Conservation (phyloP, 2,888 invertebrate species). For the Protula sp. region DNA sequence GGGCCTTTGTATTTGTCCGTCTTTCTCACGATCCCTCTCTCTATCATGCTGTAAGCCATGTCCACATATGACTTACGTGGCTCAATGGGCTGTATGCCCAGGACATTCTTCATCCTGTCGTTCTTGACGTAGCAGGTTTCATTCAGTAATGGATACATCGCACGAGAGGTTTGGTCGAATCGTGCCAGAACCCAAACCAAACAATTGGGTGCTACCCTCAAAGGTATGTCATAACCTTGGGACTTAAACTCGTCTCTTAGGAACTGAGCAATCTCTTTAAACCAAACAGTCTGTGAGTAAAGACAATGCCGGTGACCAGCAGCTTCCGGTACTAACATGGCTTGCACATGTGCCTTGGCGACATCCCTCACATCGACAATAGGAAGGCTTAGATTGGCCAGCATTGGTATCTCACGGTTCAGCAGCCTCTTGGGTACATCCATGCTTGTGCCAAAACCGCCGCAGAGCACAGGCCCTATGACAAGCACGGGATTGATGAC, state of each 20-base stretch:
- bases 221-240: slow-evolving; percentile 53
- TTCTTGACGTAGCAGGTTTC: slow-evolving; percentile 44
- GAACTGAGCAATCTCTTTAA: slow-evolving; percentile 47
- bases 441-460: slow-evolving; percentile 3
- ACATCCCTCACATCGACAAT: slow-evolving; percentile 59
- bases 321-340: slow-evolving; percentile 32
- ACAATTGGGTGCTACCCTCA: slow-evolving; percentile 51
- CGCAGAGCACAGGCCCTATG: slow-evolving; percentile 54
- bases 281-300: slow-evolving; percentile 10
- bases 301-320: slow-evolving; percentile 1
- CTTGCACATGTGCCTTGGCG: slow-evolving; percentile 28
- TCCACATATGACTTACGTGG: slow-evolving; percentile 55
- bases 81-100: slow-evolving; percentile 54
- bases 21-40: slow-evolving; percentile 55
- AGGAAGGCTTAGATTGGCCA: slow-evolving; percentile 54
- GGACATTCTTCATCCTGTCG: slow-evolving; percentile 54
- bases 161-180: slow-evolving; percentile 54
- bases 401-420: slow-evolving; percentile 47
- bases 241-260: slow-evolving; percentile 52
- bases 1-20: slow-evolving; percentile 32
- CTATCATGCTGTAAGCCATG: slow-evolving; percentile 57
- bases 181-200: slow-evolving; percentile 49
- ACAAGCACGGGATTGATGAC: slow-evolving; percentile 58
- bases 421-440: slow-evolving; percentile 44
- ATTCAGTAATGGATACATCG: slow-evolving; percentile 52